phyloP scores from a whole-genome alignment of 1,140 invertebrate species.

The Hyles vespertilio region DNA sequence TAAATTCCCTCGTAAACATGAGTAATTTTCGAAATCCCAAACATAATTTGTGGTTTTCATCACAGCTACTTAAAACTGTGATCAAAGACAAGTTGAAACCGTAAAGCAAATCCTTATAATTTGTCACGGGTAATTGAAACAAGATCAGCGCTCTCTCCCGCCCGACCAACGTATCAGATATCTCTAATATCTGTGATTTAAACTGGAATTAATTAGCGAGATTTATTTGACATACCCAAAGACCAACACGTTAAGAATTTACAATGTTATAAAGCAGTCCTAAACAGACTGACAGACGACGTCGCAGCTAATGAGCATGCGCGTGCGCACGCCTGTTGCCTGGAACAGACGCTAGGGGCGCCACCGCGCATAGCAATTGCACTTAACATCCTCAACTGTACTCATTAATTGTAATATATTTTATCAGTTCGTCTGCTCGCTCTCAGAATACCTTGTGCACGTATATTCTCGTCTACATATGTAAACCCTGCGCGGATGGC shows the following conservation, averaged over 20 bases:
- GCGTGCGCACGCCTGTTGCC: constrained; percentile 14
- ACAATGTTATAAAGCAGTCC: constrained; percentile 50
- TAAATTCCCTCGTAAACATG: no score
- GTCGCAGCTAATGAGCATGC: constrained; percentile 33
- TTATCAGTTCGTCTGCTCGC: constrained; percentile 6
- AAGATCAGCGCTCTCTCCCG: no score
- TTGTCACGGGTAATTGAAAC: no score
- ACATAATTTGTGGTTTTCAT: no score
- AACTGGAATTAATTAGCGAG: constrained; percentile 32
- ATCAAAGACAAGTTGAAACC: no score
- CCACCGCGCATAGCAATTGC: constrained; percentile 19
- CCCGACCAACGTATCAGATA: no score
- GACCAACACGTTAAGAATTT: constrained; percentile 33
- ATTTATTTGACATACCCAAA: constrained; percentile 37
- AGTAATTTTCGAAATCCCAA: no score
- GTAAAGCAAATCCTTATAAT: no score
- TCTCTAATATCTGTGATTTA: neutral
- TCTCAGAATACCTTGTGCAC: constrained; percentile 6
- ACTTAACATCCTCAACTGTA: constrained; percentile 9
- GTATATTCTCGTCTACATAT: no score
- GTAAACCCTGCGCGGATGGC: no score
- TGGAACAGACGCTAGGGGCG: constrained; percentile 14
- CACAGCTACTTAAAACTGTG: no score
- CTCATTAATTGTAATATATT: constrained; percentile 8
- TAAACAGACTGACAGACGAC: constrained; percentile 34